phyloP scores from a whole-genome alignment of 2,113 vertebrate genomes.

The Epinephelus fuscoguttatus region DNA sequence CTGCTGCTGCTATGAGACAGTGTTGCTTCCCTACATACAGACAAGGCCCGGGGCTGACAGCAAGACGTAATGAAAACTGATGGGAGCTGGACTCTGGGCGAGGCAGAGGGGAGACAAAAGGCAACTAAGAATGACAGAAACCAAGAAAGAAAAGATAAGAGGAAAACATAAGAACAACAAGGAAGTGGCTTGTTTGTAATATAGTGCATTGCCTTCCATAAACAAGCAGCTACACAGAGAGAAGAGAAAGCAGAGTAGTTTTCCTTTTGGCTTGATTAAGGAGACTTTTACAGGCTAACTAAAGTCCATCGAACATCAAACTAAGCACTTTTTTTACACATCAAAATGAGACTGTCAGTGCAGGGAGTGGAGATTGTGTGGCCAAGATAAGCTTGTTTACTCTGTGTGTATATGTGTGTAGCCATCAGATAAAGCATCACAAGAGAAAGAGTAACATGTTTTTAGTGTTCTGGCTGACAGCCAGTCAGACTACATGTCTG shows the following conservation, averaged over 20 bases:
- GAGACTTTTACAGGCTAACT: slow-evolving; percentile 9
- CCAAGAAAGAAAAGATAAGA: not conserved
- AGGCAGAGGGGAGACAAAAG: not conserved
- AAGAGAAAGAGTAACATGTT: slow-evolving; percentile 31
- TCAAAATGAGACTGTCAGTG: slow-evolving; percentile 2
- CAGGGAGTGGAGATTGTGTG: slow-evolving; percentile 10
- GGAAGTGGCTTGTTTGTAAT: not conserved
- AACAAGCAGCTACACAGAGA: not conserved
- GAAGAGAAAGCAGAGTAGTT: not conserved
- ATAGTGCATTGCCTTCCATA: not conserved
- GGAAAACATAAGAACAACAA: not conserved
- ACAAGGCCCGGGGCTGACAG: not conserved
- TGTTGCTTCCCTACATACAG: not conserved
- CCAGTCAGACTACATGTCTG: slow-evolving; percentile 34
- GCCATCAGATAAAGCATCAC: slow-evolving; percentile 27
- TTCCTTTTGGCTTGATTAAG: slow-evolving; percentile 20
- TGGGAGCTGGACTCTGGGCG: not conserved
- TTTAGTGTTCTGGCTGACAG: slow-evolving; percentile 33
- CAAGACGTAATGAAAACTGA: slow-evolving; percentile 1
- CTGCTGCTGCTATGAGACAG: not conserved
- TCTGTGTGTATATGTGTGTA: not conserved
- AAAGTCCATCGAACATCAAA: not conserved
- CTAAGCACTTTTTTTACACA: not conserved
- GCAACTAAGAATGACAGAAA: not conserved
- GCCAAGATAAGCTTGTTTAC: slow-evolving; percentile 40